Evolutionary conservation across 2,113 vertebrate genomes (phyloP).

Genomic region (Trogon melanurus): DNA sequence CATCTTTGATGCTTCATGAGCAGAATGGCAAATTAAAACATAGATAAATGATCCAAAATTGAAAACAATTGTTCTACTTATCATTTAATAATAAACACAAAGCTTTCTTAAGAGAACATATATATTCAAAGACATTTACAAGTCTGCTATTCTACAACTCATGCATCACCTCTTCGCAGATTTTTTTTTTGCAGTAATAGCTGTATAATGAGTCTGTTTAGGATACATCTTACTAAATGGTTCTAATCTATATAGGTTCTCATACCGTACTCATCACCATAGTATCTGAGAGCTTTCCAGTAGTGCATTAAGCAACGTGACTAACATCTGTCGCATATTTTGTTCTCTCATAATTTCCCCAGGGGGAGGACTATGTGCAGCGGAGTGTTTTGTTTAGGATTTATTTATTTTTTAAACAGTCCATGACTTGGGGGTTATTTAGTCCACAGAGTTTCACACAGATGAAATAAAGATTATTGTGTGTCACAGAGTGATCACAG

Average conservation of each 20-base stretch:
- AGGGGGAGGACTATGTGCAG: not conserved
- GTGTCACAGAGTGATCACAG: not conserved
- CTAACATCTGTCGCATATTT: conserved; percentile 29
- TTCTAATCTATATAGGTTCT: conserved; percentile 26
- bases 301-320: conserved; percentile 17
- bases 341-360: not conserved
- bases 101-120: conserved; percentile 7
- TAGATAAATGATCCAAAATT: conserved; percentile 38
- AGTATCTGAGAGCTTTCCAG: not conserved
- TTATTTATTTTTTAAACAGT: conserved; percentile 5
- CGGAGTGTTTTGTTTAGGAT: conserved; percentile 1
- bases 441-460: not conserved
- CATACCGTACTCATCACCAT: not conserved
- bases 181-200: not conserved
- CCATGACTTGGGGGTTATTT: not conserved
- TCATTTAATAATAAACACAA: conserved; percentile 29
- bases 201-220: not conserved
- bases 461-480: not conserved
- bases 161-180: not conserved
- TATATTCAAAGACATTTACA: conserved; percentile 39
- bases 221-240: not conserved
- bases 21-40: conserved; percentile 56
- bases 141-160: not conserved
- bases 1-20: conserved; percentile 37
- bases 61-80: conserved; percentile 26